phyloP scores from a whole-genome alignment of 2,888 invertebrate species.

The Psococerastis gibbosa region DNA sequence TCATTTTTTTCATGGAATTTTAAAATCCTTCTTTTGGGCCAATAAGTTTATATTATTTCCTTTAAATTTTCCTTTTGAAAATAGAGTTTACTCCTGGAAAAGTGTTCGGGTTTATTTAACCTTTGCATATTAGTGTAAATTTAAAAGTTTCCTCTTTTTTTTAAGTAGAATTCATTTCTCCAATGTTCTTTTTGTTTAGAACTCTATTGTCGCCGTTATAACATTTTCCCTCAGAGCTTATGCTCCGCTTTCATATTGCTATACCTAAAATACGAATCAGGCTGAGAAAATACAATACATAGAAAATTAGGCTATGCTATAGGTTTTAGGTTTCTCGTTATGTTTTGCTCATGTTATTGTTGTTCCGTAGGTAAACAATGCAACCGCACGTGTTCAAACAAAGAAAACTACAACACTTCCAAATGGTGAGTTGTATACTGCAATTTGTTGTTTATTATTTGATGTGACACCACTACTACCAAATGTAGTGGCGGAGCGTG shows the following conservation, averaged over 20 bases:
- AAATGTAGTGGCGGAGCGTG: no score
- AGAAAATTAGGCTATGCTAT: conserved; percentile 11
- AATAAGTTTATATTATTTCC: no score
- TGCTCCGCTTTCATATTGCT: not conserved
- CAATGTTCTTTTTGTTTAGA: conserved; percentile 7
- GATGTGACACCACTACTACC: no score
- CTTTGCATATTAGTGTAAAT: no score
- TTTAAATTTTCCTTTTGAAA: no score
- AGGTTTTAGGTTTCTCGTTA: not conserved
- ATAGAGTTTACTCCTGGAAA: no score
- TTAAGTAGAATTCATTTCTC: not conserved
- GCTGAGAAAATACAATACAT: conserved; percentile 8
- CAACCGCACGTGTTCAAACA: conserved; percentile 97
- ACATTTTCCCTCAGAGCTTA: not conserved
- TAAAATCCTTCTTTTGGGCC: no score
- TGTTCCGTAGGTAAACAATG: conserved; percentile 86
- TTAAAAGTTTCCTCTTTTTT: not conserved
- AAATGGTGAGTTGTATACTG: conserved; percentile 49
- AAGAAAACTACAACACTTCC: conserved; percentile 89
- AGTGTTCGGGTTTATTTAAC: no score
- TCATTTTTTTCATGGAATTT: no score
- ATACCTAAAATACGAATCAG: not conserved
- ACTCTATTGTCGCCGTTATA: no score
- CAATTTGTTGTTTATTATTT: conserved; percentile 12
- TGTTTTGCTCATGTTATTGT: conserved; percentile 18